Evolutionary conservation across 1,140 invertebrate species (phyloP).

Genomic region (Catajapyx aquilonaris): DNA sequence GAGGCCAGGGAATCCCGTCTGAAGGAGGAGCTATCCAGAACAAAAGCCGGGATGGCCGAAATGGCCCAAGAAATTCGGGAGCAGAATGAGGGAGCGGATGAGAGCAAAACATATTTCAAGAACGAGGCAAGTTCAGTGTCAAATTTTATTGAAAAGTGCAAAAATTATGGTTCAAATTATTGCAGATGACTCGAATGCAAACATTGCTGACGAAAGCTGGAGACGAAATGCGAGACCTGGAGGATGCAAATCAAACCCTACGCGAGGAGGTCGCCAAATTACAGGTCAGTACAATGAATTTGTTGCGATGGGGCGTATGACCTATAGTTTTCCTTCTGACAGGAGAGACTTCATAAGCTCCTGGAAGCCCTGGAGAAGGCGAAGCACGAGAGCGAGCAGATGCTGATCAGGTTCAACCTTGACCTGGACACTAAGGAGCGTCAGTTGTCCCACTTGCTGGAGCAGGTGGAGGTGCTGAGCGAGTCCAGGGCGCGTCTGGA

Average conservation of each 20-base stretch:
- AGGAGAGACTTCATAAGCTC: slow-evolving; percentile 4
- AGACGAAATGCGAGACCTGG: not conserved
- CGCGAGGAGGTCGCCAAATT: not conserved
- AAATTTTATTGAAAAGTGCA: not conserved
- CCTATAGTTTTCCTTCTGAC: not conserved
- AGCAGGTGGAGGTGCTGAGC: not conserved
- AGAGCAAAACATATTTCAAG: slow-evolving; percentile 2
- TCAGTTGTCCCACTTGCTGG: not conserved
- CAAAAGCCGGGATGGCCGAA: not conserved
- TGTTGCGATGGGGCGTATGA: not conserved
- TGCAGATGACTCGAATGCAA: too few species aligned
- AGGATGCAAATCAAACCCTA: not conserved
- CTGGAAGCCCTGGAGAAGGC: slow-evolving; percentile 7
- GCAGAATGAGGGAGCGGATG: not conserved
- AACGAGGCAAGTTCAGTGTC: slow-evolving; percentile 1
- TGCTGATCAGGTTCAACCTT: slow-evolving; percentile 4
- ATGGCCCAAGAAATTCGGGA: not conserved
- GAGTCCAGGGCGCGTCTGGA: too few species aligned
- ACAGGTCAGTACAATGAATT: not conserved
- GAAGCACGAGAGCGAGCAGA: slow-evolving; percentile 11
- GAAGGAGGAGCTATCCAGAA: slow-evolving; percentile 1
- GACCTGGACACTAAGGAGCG: slow-evolving; percentile 6
- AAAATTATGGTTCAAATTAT: not conserved
- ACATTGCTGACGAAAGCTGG: too few species aligned
- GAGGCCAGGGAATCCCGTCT: slow-evolving; percentile 1